Conservation (phyloP, 1,140 invertebrate genomes). For the Ditylenchus dipsaci region DNA sequence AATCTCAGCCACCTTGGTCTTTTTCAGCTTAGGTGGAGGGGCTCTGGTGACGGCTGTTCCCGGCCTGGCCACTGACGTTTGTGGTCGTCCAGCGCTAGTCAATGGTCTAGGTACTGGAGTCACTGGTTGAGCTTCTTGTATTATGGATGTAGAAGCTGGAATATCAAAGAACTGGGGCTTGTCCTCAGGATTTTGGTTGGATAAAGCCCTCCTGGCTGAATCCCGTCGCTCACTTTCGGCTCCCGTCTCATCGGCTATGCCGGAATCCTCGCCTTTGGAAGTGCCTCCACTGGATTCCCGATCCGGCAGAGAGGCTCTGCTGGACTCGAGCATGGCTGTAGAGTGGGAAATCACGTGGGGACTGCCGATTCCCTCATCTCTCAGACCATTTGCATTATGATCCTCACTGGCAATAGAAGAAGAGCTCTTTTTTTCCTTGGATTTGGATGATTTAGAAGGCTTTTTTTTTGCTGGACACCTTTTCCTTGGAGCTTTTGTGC, state of each 20-base stretch:
- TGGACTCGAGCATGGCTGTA: neutral
- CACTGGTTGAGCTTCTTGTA: neutral
- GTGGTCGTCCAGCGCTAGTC: slow-evolving; percentile 35
- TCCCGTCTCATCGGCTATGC: slow-evolving; percentile 41
- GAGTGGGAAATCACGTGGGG: neutral
- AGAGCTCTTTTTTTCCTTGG: neutral
- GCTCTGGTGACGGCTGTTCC: slow-evolving; percentile 39
- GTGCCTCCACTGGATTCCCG: slow-evolving; percentile 47
- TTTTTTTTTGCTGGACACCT: neutral
- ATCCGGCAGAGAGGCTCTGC: slow-evolving; percentile 12
- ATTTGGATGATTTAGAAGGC: no score
- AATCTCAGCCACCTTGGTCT: slow-evolving; percentile 34
- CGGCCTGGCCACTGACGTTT: slow-evolving; percentile 42
- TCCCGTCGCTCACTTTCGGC: slow-evolving; percentile 35
- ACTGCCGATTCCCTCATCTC: neutral
- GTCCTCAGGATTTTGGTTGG: neutral
- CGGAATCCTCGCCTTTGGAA: slow-evolving; percentile 44
- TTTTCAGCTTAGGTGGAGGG: slow-evolving; percentile 44
- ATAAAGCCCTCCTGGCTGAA: neutral
- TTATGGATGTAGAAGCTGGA: neutral
- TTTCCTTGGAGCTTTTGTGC: slow-evolving; percentile 7
- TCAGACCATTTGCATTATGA: neutral
- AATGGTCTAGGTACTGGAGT: neutral
- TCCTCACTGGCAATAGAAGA: neutral
- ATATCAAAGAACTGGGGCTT: neutral